These are phyloP conservation scores for Tauraco erythrolophus DNA, from an alignment of 2,113 vertebrate species.

Conservation along the genomic window DNA sequence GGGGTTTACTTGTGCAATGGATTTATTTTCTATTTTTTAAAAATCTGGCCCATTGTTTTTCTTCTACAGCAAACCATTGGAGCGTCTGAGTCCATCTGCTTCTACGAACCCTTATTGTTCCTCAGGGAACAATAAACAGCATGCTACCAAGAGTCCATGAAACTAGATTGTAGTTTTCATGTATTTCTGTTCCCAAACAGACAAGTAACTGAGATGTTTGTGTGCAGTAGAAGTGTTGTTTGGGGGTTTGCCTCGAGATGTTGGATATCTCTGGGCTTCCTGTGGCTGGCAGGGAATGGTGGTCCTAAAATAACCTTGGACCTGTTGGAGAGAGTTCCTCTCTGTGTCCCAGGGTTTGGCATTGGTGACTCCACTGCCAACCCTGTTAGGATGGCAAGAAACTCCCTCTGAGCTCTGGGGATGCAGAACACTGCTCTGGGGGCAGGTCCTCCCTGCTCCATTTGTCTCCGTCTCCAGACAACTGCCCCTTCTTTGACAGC, in stretches of 20 bases:
- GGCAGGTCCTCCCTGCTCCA: background rate
- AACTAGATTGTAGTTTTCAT: background rate
- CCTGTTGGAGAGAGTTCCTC: background rate
- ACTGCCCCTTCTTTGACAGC: accelerated
- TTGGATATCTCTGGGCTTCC: background rate
- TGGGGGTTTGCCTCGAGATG: background rate
- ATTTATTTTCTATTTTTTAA: conserved; percentile 45
- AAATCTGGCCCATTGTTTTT: conserved; percentile 32
- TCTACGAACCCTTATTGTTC: conserved; percentile 53
- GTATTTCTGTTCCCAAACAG: conserved; percentile 2
- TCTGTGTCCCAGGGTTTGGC: background rate
- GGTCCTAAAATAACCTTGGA: background rate
- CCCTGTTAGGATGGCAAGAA: background rate
- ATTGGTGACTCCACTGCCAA: background rate
- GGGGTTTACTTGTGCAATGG: background rate
- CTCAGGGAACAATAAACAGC: conserved; percentile 37
- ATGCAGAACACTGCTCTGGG: background rate
- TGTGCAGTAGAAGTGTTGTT: background rate
- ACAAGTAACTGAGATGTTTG: background rate
- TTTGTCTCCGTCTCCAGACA: background rate
- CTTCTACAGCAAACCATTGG: conserved; percentile 20
- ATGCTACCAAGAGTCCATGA: conserved; percentile 13
- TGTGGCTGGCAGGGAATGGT: background rate
- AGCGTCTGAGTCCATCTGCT: conserved; percentile 39
- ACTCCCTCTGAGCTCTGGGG: background rate